Conservation (phyloP, 2,888 invertebrate species). For the Furcula furcula region DNA sequence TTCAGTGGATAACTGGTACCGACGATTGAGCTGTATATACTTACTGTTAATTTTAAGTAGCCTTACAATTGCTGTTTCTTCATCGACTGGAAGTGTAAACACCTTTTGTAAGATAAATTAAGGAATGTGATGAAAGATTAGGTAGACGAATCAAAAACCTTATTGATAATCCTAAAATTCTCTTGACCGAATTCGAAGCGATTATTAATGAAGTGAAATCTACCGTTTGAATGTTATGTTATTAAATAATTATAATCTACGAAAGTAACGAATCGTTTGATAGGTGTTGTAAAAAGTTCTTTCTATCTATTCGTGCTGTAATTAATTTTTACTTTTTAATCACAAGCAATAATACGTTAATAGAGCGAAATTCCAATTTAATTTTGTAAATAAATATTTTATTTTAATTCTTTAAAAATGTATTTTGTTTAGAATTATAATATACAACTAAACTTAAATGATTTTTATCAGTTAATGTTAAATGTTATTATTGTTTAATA, state of each 20-base stretch:
- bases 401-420: too few species aligned
- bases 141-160: conserved; percentile 25
- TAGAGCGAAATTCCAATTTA: too few species aligned
- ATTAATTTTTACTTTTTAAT: conserved; percentile 39
- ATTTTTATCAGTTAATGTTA: too few species aligned
- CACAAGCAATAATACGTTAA: too few species aligned
- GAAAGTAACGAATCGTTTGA: conserved; percentile 46
- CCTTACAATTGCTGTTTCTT: conserved; percentile 24
- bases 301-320: conserved; percentile 20
- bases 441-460: too few species aligned
- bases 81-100: conserved; percentile 8
- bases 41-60: conserved; percentile 29
- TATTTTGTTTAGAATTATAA: too few species aligned
- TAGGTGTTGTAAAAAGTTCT: conserved; percentile 27
- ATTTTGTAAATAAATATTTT: too few species aligned
- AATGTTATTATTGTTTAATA: too few species aligned
- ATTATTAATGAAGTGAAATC: conserved; percentile 36
- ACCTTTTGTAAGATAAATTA: conserved; percentile 27
- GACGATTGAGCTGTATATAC: conserved; percentile 54
- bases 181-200: conserved; percentile 48
- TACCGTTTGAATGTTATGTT: conserved; percentile 26
- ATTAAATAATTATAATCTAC: conserved; percentile 32
- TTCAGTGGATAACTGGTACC: conserved; percentile 80
- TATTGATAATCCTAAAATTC: conserved; percentile 53
- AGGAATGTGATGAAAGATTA: conserved; percentile 31